A percentile compares a stretch with the other conserved stretches of the same genome.
Conservation (phyloP, 1,140 invertebrate species). For the Parapsyche elsis region DNA sequence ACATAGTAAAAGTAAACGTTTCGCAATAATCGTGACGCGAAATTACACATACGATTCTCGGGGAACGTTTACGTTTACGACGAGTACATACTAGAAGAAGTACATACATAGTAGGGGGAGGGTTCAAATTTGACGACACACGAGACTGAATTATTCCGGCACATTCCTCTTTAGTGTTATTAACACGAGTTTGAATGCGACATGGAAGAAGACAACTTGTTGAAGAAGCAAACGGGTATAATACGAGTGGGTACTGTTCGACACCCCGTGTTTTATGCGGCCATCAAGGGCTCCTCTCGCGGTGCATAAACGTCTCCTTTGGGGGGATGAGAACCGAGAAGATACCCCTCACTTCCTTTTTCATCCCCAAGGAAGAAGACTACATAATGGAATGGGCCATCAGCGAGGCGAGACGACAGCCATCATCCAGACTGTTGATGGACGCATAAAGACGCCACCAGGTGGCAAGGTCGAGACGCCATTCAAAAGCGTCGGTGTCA, state of each 20-base stretch:
- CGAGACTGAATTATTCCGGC: constrained; percentile 53
- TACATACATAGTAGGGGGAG: no score
- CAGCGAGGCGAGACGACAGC: constrained; percentile 48
- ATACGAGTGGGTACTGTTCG: constrained; percentile 32
- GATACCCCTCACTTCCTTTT: constrained; percentile 22
- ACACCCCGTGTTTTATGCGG: constrained; percentile 56
- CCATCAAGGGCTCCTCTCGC: constrained; percentile 41
- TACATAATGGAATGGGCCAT: constrained; percentile 55
- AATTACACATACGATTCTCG: constrained; percentile 7
- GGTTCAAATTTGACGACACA: constrained; percentile 4
- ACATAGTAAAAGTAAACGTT: no score
- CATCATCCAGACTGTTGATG: constrained; percentile 45
- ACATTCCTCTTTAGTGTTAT: constrained; percentile 49
- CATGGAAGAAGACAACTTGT: neutral
- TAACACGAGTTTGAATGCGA: neutral
- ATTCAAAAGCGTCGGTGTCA: neutral
- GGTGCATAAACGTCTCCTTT: constrained; percentile 5
- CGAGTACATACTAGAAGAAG: no score
- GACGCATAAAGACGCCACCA: constrained; percentile 44
- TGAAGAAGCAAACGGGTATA: neutral
- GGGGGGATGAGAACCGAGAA: neutral
- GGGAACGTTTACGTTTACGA: constrained; percentile 3
- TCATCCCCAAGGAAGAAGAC: constrained; percentile 1
- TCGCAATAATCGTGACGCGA: neutral
- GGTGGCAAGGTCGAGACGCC: constrained; percentile 51